Conservation (phyloP, 1,140 invertebrate species). For the Spodoptera litura region DNA sequence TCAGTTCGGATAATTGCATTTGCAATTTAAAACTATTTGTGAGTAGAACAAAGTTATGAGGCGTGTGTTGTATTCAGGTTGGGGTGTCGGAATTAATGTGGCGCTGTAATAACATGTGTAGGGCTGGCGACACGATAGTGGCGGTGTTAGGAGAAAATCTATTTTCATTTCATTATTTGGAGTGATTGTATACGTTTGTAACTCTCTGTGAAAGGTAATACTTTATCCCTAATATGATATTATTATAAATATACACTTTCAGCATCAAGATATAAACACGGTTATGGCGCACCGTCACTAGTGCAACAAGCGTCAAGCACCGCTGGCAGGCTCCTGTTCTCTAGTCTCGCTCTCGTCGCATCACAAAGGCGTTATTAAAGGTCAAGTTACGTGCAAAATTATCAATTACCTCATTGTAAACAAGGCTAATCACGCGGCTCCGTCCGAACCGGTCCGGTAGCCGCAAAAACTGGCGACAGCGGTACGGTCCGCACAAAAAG, state of each 20-base stretch:
- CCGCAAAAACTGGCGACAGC: constrained; percentile 30
- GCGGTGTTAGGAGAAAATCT: neutral
- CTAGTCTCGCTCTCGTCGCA: neutral
- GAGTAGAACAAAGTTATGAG: constrained; percentile 35
- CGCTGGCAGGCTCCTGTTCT: neutral
- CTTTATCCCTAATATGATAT: too few species aligned
- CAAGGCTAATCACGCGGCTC: constrained; percentile 13
- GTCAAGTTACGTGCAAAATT: constrained; percentile 10
- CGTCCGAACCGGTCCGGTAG: neutral
- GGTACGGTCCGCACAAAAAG: constrained; percentile 44
- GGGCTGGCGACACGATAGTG: neutral
- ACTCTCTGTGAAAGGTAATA: neutral
- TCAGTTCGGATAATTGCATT: constrained; percentile 53
- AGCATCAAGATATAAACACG: neutral
- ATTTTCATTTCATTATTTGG: neutral
- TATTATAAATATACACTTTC: neutral
- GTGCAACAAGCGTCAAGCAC: too few species aligned
- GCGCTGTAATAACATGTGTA: neutral
- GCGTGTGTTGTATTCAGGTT: constrained; percentile 29
- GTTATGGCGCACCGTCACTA: too few species aligned
- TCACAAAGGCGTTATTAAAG: neutral
- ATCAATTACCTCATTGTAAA: constrained; percentile 40
- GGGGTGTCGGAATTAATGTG: constrained; percentile 3
- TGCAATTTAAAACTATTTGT: constrained; percentile 56
- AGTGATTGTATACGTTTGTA: neutral